Conservation (phyloP, 2,113 vertebrate species). For the Montifringilla adamsi region DNA sequence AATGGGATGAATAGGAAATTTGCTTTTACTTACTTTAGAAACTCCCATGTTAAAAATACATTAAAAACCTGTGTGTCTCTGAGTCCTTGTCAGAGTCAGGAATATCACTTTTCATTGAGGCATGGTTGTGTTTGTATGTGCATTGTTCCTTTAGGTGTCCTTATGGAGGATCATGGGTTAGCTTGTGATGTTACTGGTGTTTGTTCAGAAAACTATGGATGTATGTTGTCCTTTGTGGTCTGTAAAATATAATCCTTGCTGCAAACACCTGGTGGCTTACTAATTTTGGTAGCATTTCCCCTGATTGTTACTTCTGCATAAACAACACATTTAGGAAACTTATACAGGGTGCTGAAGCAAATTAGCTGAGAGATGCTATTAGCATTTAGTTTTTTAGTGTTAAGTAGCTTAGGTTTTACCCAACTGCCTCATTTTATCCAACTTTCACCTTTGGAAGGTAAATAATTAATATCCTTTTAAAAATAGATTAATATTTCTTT, state of each 20-base stretch:
- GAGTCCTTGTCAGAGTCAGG: background rate
- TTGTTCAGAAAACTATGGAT: background rate
- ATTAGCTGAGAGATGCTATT: background rate
- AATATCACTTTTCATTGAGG: background rate
- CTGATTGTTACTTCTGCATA: background rate
- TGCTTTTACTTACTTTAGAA: background rate
- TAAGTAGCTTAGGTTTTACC: background rate
- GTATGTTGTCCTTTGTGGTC: background rate
- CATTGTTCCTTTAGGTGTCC: background rate
- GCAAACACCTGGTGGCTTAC: background rate
- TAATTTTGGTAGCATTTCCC: background rate
- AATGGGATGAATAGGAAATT: background rate
- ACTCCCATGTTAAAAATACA: background rate
- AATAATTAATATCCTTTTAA: constrained; percentile 30
- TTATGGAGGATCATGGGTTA: background rate
- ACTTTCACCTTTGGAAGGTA: background rate
- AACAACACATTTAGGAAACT: background rate
- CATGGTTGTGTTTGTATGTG: background rate
- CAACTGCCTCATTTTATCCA: background rate
- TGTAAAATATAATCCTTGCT: background rate
- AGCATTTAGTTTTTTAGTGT: background rate
- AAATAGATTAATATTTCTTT: constrained; percentile 72
- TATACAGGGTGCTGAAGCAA: background rate
- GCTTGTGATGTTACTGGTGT: background rate
- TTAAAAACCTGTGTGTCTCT: background rate